Base-by-base conservation (phyloP, 2,797 vertebrate genomes). In the Gobionotothen gibberifrons region DNA sequence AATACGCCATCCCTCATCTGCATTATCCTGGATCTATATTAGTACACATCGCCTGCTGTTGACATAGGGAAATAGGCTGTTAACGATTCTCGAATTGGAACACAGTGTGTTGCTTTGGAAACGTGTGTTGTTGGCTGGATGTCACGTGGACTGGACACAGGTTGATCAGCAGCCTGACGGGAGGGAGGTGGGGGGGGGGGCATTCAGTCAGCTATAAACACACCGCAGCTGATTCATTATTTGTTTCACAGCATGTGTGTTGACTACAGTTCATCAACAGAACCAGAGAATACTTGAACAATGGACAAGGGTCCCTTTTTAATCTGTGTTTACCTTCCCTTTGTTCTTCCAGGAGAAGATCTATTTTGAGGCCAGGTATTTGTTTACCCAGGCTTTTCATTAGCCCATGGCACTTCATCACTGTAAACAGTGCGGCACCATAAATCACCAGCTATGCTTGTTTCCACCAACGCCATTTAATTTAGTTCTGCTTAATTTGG, bases 401-500 rank as follows among this genome's bases (percentile, higher is more conserved):
- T 89, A 89, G 87, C 76, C 74, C 49, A 39, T 68, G 59, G 68
- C 82, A 82, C 70, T 90, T 80, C 68, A 85, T 90, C 87, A 83
- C 68, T 73, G 80, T 86, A 83, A 91, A 92, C 81, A 82, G 65
- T 66, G 75, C 67, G 49, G 61, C 73, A 39, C 82, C 77, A 91
- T 89, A 88, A 92, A 92, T 92, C 88, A 86, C 66, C 85, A 78
- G 82, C 84, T 21, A 71, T 59, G 84, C 83, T 87, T 85, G 81
- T 89, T 92, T 90, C 79, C 80, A 87, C 82, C 76, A 76, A 76
- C 55, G 83, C 62, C 67, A 88, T 93, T 94, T 90, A 70, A 91
- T 91, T 92, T 82, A 76, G 88, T 84, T 90, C 87, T 89, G 87
- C 90, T 87, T 92, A 92, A 92, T 92, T 92, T 88, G 72, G 79